phyloP scores from a whole-genome alignment of 1,140 invertebrate genomes.

The Delia radicum region DNA sequence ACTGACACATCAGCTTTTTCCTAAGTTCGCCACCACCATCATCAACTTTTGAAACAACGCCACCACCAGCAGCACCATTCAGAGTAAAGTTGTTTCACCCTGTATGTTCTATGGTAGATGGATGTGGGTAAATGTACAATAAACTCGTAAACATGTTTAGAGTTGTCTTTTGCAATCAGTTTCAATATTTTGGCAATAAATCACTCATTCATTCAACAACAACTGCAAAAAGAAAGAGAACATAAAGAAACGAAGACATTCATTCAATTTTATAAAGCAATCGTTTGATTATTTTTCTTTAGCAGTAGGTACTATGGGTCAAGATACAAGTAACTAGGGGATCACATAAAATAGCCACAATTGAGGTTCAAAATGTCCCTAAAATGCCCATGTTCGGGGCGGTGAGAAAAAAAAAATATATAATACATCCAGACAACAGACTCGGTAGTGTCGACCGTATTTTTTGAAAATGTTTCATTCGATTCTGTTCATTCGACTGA shows the following conservation, averaged over 20 bases:
- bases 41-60: background rate
- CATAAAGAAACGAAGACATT: slow-evolving; percentile 32
- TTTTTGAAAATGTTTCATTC: no score
- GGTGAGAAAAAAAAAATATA: no score
- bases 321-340: no score
- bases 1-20: slow-evolving; percentile 17
- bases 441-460: no score
- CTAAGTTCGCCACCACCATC: background rate
- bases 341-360: no score
- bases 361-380: no score
- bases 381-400: no score
- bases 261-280: slow-evolving; percentile 9
- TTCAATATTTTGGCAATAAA: slow-evolving; percentile 46
- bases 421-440: no score
- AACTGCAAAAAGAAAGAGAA: slow-evolving; percentile 28
- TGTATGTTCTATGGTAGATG: background rate
- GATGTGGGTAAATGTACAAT: background rate
- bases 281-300: background rate
- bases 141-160: slow-evolving; percentile 12
- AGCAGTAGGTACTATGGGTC: no score
- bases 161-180: slow-evolving; percentile 41
- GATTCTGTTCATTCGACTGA: no score
- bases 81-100: background rate
- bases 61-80: background rate
- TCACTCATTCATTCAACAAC: slow-evolving; percentile 39